A percentile compares a stretch with the other conserved stretches of the same genome.
Conservation (phyloP, 1,140 invertebrate genomes). For the Drosophila neocordata region DNA sequence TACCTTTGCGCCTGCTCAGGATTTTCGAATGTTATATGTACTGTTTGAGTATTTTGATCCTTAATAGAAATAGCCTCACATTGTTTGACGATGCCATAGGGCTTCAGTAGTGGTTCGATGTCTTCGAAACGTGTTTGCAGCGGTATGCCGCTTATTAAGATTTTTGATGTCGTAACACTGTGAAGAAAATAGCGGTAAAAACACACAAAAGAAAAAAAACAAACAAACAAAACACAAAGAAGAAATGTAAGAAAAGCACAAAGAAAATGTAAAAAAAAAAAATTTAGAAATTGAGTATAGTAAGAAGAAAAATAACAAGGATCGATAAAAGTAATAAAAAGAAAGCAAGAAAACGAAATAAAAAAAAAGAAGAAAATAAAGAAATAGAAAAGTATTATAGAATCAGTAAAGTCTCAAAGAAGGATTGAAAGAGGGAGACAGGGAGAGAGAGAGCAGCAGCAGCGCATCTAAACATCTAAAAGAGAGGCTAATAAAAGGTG, state of each 20-base stretch:
- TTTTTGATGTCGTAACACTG: slow-evolving; percentile 90
- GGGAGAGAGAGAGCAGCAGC: neutral
- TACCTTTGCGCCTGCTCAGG: slow-evolving; percentile 95
- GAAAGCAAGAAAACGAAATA: slow-evolving; percentile 21
- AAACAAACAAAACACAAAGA: slow-evolving; percentile 42
- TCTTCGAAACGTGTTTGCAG: slow-evolving; percentile 91
- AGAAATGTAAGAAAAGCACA: slow-evolving; percentile 22
- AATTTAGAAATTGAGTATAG: neutral
- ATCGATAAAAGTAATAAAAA: slow-evolving; percentile 27
- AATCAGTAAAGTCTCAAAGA: neutral
- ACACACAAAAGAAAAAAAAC: slow-evolving; percentile 64
- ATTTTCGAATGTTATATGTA: slow-evolving; percentile 94
- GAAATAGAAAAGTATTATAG: neutral
- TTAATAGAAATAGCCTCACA: slow-evolving; percentile 92
- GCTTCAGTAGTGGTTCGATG: slow-evolving; percentile 91
- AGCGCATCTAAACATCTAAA: slow-evolving; percentile 5
- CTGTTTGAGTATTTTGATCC: slow-evolving; percentile 90
- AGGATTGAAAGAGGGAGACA: neutral
- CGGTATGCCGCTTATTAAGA: slow-evolving; percentile 94
- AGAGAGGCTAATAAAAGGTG: neutral
- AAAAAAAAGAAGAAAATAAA: neutral
- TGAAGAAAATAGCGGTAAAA: slow-evolving; percentile 79
- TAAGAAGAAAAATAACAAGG: slow-evolving; percentile 16
- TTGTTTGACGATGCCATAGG: slow-evolving; percentile 91
- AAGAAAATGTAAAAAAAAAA: slow-evolving; percentile 16